A percentile compares a stretch with the other conserved stretches of the same genome.
phyloP scores from a whole-genome alignment of 2,113 vertebrate genomes.

The Rhadina sibilatrix region DNA sequence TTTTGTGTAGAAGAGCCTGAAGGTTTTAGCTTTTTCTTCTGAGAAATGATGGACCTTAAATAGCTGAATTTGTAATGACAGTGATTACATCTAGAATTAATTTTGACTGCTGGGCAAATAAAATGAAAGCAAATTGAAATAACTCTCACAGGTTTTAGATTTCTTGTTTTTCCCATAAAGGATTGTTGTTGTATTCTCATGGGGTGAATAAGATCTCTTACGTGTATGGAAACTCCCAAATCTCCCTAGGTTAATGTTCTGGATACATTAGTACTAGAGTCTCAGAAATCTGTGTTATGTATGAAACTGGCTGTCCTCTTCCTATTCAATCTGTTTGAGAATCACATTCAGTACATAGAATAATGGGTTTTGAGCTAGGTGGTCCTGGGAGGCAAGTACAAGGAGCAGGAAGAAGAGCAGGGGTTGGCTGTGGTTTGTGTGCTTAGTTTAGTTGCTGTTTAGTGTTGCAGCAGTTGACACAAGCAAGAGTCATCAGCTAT shows the following conservation, averaged over 20 bases:
- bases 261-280: background rate
- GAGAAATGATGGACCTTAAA: background rate
- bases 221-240: background rate
- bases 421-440: background rate
- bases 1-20: background rate
- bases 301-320: background rate
- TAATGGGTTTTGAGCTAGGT: background rate
- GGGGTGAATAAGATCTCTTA: background rate
- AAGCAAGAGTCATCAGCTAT: slow-evolving; percentile 24
- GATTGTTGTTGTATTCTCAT: background rate
- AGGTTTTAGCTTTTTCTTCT: background rate
- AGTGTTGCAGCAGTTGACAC: background rate
- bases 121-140: background rate
- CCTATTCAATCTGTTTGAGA: background rate
- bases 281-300: background rate
- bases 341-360: background rate
- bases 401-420: background rate
- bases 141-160: background rate
- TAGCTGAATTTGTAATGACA: background rate
- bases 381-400: background rate
- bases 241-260: background rate
- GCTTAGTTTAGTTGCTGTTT: background rate
- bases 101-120: background rate
- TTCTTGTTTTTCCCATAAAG: background rate
- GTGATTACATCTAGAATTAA: background rate